These are phyloP conservation scores for Nixonia krombeini DNA, from an alignment of 1,140 invertebrate genomes.

Conservation along the genomic window DNA sequence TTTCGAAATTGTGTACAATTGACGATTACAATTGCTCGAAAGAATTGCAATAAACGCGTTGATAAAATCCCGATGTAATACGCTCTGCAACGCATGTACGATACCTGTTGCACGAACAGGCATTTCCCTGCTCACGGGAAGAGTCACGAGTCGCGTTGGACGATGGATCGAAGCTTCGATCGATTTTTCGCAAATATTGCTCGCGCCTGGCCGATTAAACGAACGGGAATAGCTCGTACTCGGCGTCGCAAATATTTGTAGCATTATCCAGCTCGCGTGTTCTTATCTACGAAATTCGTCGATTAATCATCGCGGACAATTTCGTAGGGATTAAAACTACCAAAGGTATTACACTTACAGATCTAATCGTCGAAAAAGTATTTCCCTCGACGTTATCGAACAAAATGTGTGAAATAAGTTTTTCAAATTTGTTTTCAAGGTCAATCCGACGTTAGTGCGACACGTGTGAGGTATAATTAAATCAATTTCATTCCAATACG, in stretches of 20 bases:
- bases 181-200: conserved; percentile 39
- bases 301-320: too few species aligned
- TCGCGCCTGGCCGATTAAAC: conserved; percentile 34
- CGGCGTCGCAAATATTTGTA: conserved; percentile 23
- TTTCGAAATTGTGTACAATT: too few species aligned
- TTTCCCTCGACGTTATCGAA: not conserved
- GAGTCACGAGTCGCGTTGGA: conserved; percentile 20
- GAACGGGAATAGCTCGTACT: conserved; percentile 21
- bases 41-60: too few species aligned
- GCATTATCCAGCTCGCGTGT: conserved; percentile 24
- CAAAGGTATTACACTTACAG: not conserved
- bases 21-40: too few species aligned
- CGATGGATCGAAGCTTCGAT: conserved; percentile 26
- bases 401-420: not conserved
- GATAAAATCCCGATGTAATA: too few species aligned
- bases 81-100: not conserved
- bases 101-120: conserved; percentile 14
- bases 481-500: too few species aligned
- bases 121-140: conserved; percentile 23
- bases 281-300: conserved; percentile 9
- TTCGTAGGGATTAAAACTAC: too few species aligned
- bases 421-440: not conserved
- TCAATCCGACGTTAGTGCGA: too few species aligned
- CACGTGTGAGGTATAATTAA: too few species aligned
- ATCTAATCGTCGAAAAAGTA: not conserved